Base-by-base conservation (phyloP, 2,888 invertebrate genomes). In the Schrankia costaestrigalis region DNA sequence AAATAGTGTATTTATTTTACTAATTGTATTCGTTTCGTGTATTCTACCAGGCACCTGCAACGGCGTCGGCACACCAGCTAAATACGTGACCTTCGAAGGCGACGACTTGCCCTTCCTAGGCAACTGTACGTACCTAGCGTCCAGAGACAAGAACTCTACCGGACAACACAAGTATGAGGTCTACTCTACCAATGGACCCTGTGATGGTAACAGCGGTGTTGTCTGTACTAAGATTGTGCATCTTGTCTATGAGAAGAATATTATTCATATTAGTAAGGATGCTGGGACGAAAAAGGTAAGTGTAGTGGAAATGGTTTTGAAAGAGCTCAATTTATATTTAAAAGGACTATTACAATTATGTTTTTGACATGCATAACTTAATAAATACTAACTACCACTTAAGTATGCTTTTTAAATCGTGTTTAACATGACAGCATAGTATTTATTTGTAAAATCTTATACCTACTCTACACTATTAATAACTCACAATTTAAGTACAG, bases 51-150 rank as follows among this genome's bases (percentile, higher is more conserved):
- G 91, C 35, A 81, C 89, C 0, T 94, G 94, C 67, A 91, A 93
- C 51, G 92, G 94, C 0, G 90, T 93, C 41, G 96, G 96, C 0
- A 91, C 94, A 30, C 83, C 85, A 5, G 92, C 95, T 0, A 93
- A 95, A 62, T 95, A 94, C 74, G 89, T 92, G 38, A 95, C 94
- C 14, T 97, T 95, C 66, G 97, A 97, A 69, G 91, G 93, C 11
- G 91, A 90, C 42, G 93, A 93, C 57, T 92, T 94, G 53, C 93
- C 93, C 0, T 93, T 94, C 72, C 91, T 93, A 48, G 95, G 95
- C 3, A 95, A 95, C 71, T 97, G 97, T 71, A 94, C 94, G 0
- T 96, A 96, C 68, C 86, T 96, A 14, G 90, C 95, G 31, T 92
- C 95, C 0, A 80, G 93, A 17, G 92, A 93, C 71, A 78, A 88